Percentiles rank a stretch among this genome's conserved stretches.
phyloP scores from a whole-genome alignment of 1,140 invertebrate species.

The Drosophila santomea region DNA sequence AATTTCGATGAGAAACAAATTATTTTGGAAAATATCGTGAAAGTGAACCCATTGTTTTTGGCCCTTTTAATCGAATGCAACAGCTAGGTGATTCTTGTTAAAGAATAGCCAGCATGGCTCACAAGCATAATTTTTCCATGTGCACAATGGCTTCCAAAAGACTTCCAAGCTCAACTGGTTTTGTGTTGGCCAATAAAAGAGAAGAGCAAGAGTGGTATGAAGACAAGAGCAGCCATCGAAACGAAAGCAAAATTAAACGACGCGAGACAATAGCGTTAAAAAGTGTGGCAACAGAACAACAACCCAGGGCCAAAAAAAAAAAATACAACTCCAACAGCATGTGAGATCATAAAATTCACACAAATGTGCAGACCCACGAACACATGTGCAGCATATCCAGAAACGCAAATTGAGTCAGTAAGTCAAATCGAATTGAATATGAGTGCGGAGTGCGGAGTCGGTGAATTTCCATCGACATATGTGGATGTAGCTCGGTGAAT shows the following conservation, averaged over 20 bases:
- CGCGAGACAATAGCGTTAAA: conserved; percentile 69
- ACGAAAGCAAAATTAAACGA: conserved; percentile 71
- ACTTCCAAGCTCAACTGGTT: conserved; percentile 58
- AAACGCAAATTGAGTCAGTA: conserved; percentile 77
- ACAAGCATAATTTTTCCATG: background rate
- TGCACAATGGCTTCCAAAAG: conserved; percentile 51
- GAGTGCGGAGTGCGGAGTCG: background rate
- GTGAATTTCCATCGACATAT: background rate
- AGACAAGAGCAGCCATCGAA: conserved; percentile 44
- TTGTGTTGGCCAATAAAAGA: conserved; percentile 64
- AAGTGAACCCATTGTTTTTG: too few species aligned
- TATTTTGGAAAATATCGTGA: too few species aligned
- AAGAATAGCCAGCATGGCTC: too few species aligned
- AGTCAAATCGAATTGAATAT: conserved; percentile 66
- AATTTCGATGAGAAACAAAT: too few species aligned
- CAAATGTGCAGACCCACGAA: conserved; percentile 3
- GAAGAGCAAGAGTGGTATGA: conserved; percentile 21
- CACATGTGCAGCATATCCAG: conserved; percentile 44
- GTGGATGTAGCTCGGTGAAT: background rate
- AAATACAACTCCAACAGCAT: conserved; percentile 26
- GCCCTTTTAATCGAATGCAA: too few species aligned
- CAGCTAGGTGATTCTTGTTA: too few species aligned
- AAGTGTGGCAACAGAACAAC: conserved; percentile 46
- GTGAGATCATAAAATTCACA: conserved; percentile 32
- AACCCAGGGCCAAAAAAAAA: background rate